Evolutionary conservation across 64 coral and sea anemone species (phyloP), one percentile per base, ranked within the genome.

Genomic region (Montipora capricornis): DNA sequence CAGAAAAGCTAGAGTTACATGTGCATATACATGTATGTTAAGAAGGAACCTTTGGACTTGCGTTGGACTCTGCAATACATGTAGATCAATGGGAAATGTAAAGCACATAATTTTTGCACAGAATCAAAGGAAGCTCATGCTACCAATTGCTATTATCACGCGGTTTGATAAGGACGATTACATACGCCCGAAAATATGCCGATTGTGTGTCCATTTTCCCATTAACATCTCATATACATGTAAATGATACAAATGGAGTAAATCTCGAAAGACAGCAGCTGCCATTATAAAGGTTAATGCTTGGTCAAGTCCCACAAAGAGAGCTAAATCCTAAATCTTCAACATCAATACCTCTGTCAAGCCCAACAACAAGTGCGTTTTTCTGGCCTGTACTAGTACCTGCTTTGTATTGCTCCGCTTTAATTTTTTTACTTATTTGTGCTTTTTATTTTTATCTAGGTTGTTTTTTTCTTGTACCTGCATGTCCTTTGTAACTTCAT

Each of bases 41-140:
- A 87, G 60, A 3, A 24, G 50, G 20, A 87, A 87, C 29, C 59
- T 87, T 11, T 69, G 59, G 83, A 24, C 83, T 44, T 9, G 20
- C 62, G 59, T 45, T 59, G 81, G 81, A 44, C 67, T 64, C 10
- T 84, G 81, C 58, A 84, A 84, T 84, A 57, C 37, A 37, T 37
- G 37, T 57, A 50, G 11, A 22, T 26, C 87, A 78, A 76, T 89
- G 47, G 74, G 87, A 74, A 88, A 49, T 69, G 69, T 88, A 59
- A 49, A 53, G 50, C 48, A 87, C 67, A 87, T 49, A 51, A 87
- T 87, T 78, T 78, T 51, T 87, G 64, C 66, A 49, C n/a, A 64
- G 71, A 64, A 87, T 87, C 68, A 87, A 24, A 70, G 44, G 49
- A 67, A 67, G 19, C 84, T 68, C 24, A 74, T 51, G 47, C 71